Conservation (phyloP, 2,797 vertebrate genomes). For the Erethizon dorsatum region DNA sequence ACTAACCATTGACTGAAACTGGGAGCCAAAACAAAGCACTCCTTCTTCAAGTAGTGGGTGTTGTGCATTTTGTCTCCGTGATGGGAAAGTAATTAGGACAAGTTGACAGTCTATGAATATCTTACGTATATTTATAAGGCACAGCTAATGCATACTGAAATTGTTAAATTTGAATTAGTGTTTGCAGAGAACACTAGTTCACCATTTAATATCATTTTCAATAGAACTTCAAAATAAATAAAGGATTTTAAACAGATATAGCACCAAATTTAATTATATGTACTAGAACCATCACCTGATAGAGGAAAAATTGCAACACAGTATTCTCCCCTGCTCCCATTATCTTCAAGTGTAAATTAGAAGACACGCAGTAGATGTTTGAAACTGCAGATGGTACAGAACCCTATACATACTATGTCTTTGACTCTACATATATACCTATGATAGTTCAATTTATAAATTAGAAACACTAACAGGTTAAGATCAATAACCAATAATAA, state of each 20-base stretch:
- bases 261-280: not conserved
- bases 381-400: not conserved
- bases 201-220: not conserved
- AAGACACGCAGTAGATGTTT: not conserved
- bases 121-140: not conserved
- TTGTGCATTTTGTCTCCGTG: not conserved
- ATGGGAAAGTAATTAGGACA: not conserved
- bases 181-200: constrained; percentile 25
- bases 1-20: not conserved
- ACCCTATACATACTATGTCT: not conserved
- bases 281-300: not conserved
- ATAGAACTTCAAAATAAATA: constrained; percentile 27
- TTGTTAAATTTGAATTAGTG: not conserved
- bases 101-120: not conserved
- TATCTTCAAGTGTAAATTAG: too few species aligned
- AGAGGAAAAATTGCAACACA: not conserved
- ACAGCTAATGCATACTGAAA: not conserved
- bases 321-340: not conserved
- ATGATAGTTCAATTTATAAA: not conserved
- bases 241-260: not conserved
- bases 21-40: not conserved
- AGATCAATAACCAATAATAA: not conserved
- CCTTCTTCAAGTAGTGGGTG: not conserved
- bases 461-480: not conserved
- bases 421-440: not conserved